Evolutionary conservation across 2,888 invertebrate species (phyloP).

Genomic region (Hypena proboscidalis): DNA sequence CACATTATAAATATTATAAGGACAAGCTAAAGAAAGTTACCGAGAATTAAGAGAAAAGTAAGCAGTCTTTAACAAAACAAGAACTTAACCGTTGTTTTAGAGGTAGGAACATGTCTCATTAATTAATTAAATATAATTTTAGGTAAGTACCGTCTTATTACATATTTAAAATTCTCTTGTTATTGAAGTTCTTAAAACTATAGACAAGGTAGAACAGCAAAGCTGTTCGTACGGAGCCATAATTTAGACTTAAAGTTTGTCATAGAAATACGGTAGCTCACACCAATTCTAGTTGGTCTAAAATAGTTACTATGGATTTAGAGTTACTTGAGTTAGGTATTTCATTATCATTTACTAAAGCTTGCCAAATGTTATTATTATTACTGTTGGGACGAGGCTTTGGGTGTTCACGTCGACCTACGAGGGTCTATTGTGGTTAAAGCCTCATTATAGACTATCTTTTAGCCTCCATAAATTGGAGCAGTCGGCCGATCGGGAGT

Average conservation of each 20-base stretch:
- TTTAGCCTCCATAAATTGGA: too few species aligned
- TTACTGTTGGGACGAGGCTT: too few species aligned
- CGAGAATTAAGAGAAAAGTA: conserved; percentile 7
- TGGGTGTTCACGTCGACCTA: too few species aligned
- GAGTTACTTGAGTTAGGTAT: conserved; percentile 1
- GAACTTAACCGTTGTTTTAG: conserved; percentile 11
- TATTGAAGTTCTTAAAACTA: conserved; percentile 7
- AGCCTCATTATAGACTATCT: too few species aligned
- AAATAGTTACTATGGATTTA: conserved; percentile 2
- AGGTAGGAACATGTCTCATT: conserved; percentile 12
- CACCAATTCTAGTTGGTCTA: background rate
- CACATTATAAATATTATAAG: conserved; percentile 3
- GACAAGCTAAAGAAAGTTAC: background rate
- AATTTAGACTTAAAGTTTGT: conserved; percentile 7
- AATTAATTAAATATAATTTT: conserved; percentile 16
- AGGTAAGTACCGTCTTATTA: conserved; percentile 1
- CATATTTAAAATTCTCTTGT: conserved; percentile 8
- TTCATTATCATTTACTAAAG: conserved; percentile 3
- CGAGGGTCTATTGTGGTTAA: too few species aligned
- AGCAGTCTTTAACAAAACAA: conserved; percentile 10
- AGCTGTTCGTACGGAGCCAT: conserved; percentile 1
- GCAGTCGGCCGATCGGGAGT: too few species aligned
- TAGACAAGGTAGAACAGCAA: background rate
- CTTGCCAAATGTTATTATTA: background rate
- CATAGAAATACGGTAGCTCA: background rate